Base-by-base conservation (phyloP, 2,797 vertebrate species). In the Pampus argenteus region DNA sequence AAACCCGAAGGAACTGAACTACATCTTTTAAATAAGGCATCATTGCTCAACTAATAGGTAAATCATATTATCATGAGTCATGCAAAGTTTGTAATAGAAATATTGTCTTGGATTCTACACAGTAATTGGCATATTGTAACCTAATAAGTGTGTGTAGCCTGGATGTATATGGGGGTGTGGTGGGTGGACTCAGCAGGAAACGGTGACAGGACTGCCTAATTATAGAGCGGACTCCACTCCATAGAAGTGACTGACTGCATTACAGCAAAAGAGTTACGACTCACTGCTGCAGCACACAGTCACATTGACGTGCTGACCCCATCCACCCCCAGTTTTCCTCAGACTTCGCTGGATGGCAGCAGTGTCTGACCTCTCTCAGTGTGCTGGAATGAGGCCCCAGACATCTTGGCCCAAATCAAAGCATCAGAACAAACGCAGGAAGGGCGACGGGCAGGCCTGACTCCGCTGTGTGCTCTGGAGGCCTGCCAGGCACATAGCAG, bases 381-480 rank as follows among this genome's bases (percentile, higher is more conserved):
- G 49, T 84, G 79, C 83, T 91, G 91, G 88, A 93, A 88, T 88
- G 82, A 89, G 85, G 89, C 87, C 84, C 63, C 83, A 94, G 94
- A 95, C 93, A 95, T 95, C 94, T 94, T 91, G 91, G 89, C 85
- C 93, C 86, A 85, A 94, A 94, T 95, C 93, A 94, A 94, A 95
- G 92, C 88, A 71, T 82, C 74, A 92, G 93, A 95, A 95, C 94
- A 95, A 95, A 95, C 59, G 92, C 94, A 95, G 95, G 95, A 95
- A 95, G 93, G 91, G 87, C 84, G 86, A 84, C 84, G 79, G 90
- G 88, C 89, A 82, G 88, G 86, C 92, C 84, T 86, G 42, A 64
- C 91, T 91, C 87, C 66, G 77, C 86, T 92, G 89, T 86, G 84
- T 89, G 85, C 82, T 87, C 90, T 94, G 94, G 93, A 93, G 82